phyloP scores from a whole-genome alignment of 2,113 vertebrate genomes.

The Typhlomys cinereus region DNA sequence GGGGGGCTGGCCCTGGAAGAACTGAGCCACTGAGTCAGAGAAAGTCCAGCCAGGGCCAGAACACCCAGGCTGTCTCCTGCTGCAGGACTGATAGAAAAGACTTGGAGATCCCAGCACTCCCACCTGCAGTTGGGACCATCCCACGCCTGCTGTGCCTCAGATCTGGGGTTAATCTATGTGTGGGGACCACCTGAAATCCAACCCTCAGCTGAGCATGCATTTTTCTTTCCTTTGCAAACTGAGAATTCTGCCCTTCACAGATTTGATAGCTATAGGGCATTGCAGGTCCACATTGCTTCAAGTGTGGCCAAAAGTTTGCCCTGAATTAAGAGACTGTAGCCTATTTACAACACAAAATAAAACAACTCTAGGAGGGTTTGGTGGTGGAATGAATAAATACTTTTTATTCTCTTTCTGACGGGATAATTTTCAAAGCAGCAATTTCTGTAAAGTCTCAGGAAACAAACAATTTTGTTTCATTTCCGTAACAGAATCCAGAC shows the following conservation, averaged over 20 bases:
- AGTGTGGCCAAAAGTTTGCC: conserved; percentile 89
- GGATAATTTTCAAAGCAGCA: conserved; percentile 89
- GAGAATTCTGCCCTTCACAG: conserved; percentile 78
- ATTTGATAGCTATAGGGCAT: conserved; percentile 82
- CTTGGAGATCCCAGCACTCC: rapidly evolving
- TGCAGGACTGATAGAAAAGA: neutral
- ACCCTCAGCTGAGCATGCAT: conserved; percentile 67
- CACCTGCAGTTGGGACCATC: neutral
- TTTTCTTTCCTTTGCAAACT: conserved; percentile 81
- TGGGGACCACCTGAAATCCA: neutral
- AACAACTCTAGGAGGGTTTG: conserved; percentile 67
- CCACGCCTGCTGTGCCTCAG: neutral
- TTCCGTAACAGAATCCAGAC: conserved; percentile 94
- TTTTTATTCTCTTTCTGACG: conserved; percentile 85
- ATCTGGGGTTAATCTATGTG: conserved; percentile 34
- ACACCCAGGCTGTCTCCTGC: rapidly evolving
- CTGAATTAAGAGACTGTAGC: conserved; percentile 84
- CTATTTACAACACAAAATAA: conserved; percentile 82
- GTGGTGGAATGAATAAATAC: conserved; percentile 84
- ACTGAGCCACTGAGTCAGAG: neutral
- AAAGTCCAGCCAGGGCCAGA: rapidly evolving
- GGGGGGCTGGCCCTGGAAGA: neutral
- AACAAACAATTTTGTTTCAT: conserved; percentile 96
- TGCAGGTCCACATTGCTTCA: conserved; percentile 84
- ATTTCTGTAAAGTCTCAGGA: conserved; percentile 89